Evolutionary conservation across 2,113 vertebrate genomes (phyloP).

Genomic region (human (Homo sapiens)): GRCh38 chr16:80739001-80739500

Average conservation of each 20-base stretch:
- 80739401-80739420: neutral
- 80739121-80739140: neutral
- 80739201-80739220: neutral
- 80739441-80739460: neutral
- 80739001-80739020: no score
- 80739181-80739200: neutral
- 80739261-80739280: neutral
- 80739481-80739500: neutral
- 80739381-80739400: neutral
- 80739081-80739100: neutral
- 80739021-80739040: neutral
- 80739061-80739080: neutral
- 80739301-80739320: neutral
- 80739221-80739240: neutral
- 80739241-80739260: accelerated
- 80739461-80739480: neutral
- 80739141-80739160: neutral
- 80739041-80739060: neutral
- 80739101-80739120: neutral
- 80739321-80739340: neutral
- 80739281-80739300: neutral
- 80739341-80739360: accelerated
- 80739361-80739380: neutral
- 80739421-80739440: neutral
- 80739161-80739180: accelerated